phyloP scores from a whole-genome alignment of 2,888 invertebrate genomes.

The Leucozona laternaria region DNA sequence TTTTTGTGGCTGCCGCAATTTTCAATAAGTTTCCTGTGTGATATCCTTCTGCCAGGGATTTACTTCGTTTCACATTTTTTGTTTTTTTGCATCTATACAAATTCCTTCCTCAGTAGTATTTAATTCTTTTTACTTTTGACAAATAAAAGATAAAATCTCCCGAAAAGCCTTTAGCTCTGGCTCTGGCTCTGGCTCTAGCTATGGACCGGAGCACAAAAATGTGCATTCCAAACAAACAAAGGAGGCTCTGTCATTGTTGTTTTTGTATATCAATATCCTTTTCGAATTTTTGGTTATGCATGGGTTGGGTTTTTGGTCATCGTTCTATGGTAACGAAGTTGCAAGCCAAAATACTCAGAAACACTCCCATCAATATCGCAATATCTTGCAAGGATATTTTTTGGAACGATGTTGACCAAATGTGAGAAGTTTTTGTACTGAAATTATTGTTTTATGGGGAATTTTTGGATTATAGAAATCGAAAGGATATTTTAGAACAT shows the following conservation, averaged over 20 bases:
- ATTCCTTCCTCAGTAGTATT: conserved; percentile 50
- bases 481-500: conserved; percentile 60
- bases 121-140: conserved; percentile 50
- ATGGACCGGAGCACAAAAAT: conserved; percentile 24
- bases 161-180: conserved; percentile 16
- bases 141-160: conserved; percentile 69
- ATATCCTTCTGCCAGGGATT: conserved; percentile 65
- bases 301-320: conserved; percentile 16
- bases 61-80: conserved; percentile 6
- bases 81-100: neutral
- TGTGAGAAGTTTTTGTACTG: conserved; percentile 46
- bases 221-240: conserved; percentile 43
- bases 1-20: conserved; percentile 54
- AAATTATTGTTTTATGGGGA: conserved; percentile 17
- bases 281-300: conserved; percentile 40
- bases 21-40: conserved; percentile 73
- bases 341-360: conserved; percentile 54
- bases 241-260: conserved; percentile 65
- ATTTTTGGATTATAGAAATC: conserved; percentile 41
- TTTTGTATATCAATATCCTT: conserved; percentile 57
- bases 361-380: too few species aligned
- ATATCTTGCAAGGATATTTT: conserved; percentile 62
- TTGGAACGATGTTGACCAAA: conserved; percentile 28
- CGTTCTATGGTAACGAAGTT: neutral
- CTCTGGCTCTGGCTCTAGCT: too few species aligned